Conservation (phyloP, 2,888 invertebrate species). For the Silvanus unidentatus region DNA sequence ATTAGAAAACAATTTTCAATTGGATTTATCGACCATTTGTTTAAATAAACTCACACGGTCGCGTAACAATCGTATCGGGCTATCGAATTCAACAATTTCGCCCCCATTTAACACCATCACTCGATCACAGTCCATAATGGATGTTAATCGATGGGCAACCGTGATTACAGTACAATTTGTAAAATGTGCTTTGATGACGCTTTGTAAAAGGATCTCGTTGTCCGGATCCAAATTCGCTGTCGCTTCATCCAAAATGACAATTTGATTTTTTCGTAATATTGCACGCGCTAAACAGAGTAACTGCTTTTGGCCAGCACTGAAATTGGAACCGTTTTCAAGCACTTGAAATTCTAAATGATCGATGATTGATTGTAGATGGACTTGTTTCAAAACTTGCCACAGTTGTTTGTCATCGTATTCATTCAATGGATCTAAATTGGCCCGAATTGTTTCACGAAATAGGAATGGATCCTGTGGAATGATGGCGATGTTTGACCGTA, state of each 20-base stretch:
- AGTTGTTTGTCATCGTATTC: constrained; percentile 31
- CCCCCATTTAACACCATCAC: constrained; percentile 42
- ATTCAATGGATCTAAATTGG: constrained; percentile 33
- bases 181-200: constrained; percentile 49
- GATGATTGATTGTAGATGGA: constrained; percentile 39
- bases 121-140: constrained; percentile 52
- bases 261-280: constrained; percentile 44
- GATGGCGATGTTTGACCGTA: constrained; percentile 49
- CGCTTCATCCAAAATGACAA: constrained; percentile 51
- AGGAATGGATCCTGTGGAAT: constrained; percentile 51
- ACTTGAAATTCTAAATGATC: constrained; percentile 29
- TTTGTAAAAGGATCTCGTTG: constrained; percentile 49
- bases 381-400: constrained; percentile 37
- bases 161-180: constrained; percentile 49
- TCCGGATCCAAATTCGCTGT: constrained; percentile 50
- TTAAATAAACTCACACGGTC: constrained; percentile 54
- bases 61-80: not conserved
- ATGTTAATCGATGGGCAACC: constrained; percentile 37
- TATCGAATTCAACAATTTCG: constrained; percentile 3
- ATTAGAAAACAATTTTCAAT: too few species aligned
- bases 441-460: constrained; percentile 53
- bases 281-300: constrained; percentile 51
- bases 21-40: constrained; percentile 55
- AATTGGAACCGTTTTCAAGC: constrained; percentile 11
- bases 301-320: constrained; percentile 51